phyloP scores from a whole-genome alignment of 1,140 invertebrate species.

The Agrilus planipennis region DNA sequence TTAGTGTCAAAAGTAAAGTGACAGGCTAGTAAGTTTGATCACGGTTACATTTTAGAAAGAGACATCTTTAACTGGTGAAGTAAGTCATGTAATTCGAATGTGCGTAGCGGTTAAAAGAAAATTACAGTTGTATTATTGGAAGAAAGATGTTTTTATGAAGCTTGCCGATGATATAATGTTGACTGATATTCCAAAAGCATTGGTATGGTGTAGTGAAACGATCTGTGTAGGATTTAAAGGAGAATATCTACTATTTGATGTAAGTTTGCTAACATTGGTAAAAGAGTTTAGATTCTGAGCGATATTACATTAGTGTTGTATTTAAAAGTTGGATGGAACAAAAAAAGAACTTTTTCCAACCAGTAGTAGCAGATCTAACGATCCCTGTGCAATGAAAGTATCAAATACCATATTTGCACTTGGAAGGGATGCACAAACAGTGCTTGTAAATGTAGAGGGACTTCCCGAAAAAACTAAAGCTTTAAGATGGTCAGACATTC shows the following conservation, averaged over 20 bases:
- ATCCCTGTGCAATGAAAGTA: slow-evolving; percentile 70
- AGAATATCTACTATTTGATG: slow-evolving; percentile 68
- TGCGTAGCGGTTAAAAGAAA: slow-evolving; percentile 82
- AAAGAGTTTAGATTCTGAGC: not conserved
- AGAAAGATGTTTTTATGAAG: slow-evolving; percentile 68
- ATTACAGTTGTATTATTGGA: slow-evolving; percentile 83
- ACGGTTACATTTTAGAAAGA: slow-evolving; percentile 33
- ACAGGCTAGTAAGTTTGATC: not conserved
- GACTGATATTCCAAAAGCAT: slow-evolving; percentile 68
- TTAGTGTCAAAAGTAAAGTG: not conserved
- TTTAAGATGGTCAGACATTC: slow-evolving; percentile 75
- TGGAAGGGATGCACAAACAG: slow-evolving; percentile 71
- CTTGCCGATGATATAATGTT: slow-evolving; percentile 64
- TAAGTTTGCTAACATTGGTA: slow-evolving; percentile 31
- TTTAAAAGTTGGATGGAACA: slow-evolving; percentile 36
- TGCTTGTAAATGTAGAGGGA: slow-evolving; percentile 66
- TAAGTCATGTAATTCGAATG: slow-evolving; percentile 60
- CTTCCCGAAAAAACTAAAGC: slow-evolving; percentile 53
- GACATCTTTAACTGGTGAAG: slow-evolving; percentile 55
- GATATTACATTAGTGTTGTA: not conserved
- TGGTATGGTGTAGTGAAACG: slow-evolving; percentile 77
- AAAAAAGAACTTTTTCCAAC: slow-evolving; percentile 75
- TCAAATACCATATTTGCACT: slow-evolving; percentile 62
- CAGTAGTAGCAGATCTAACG: slow-evolving; percentile 61
- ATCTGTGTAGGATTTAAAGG: slow-evolving; percentile 74